A percentile compares a stretch with the other conserved stretches of the same genome.
phyloP scores from a whole-genome alignment of 2,113 vertebrate genomes.

The Gallinago paraguaiae region DNA sequence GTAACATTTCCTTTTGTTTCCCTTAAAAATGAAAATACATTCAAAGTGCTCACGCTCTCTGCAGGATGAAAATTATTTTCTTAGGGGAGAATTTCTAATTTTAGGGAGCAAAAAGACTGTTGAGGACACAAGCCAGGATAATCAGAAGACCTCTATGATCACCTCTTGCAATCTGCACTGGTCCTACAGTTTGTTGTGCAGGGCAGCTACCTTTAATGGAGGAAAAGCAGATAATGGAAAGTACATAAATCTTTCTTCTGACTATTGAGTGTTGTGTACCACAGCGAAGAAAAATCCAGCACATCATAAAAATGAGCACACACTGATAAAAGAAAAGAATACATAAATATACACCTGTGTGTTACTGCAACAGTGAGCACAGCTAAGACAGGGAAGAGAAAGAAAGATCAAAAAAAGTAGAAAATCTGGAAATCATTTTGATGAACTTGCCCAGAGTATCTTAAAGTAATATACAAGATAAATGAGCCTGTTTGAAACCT shows the following conservation, averaged over 20 bases:
- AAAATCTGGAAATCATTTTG: conserved; percentile 13
- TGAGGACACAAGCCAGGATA: not conserved
- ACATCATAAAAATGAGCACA: not conserved
- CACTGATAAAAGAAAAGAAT: accelerated
- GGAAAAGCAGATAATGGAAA: not conserved
- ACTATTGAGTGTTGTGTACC: not conserved
- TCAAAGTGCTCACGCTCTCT: not conserved
- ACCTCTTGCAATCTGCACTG: not conserved
- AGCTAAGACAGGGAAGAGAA: not conserved
- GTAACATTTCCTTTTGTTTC: not conserved
- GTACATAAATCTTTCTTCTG: not conserved
- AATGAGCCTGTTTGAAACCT: not conserved
- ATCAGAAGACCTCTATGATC: not conserved
- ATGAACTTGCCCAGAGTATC: not conserved
- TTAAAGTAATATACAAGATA: not conserved
- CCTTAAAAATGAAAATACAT: not conserved
- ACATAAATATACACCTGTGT: not conserved
- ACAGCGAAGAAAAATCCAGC: not conserved
- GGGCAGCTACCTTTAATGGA: not conserved
- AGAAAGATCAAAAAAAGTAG: not conserved
- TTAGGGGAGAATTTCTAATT: not conserved
- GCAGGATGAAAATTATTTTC: not conserved
- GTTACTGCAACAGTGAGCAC: not conserved
- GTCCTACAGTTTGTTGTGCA: not conserved
- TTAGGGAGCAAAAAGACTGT: not conserved